Conservation (phyloP, 1,140 invertebrate species). For the Mylabris phalerata region DNA sequence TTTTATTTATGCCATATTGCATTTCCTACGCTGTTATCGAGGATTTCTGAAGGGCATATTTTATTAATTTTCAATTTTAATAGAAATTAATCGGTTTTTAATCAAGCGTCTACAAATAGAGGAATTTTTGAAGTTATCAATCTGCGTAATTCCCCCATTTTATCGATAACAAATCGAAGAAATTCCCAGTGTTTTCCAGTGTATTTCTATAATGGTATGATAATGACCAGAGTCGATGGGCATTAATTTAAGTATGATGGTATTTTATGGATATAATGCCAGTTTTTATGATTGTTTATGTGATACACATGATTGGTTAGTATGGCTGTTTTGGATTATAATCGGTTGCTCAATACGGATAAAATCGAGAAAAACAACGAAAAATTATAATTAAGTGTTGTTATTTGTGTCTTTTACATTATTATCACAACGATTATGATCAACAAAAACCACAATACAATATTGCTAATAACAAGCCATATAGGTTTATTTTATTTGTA, state of each 20-base stretch:
- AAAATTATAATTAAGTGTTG: too few relatives aligned
- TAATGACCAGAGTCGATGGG: slow-evolving; percentile 32
- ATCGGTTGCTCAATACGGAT: slow-evolving; percentile 1
- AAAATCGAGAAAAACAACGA: too few relatives aligned
- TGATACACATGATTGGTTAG: slow-evolving; percentile 43
- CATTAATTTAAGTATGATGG: slow-evolving; percentile 40
- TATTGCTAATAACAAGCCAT: too few relatives aligned
- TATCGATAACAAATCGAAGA: background rate
- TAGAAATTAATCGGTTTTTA: background rate
- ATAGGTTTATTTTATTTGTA: too few relatives aligned
- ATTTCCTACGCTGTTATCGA: slow-evolving; percentile 18
- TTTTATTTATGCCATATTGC: slow-evolving; percentile 22
- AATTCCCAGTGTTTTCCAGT: slow-evolving; percentile 9
- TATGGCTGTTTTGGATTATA: slow-evolving; percentile 31
- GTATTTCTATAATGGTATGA: slow-evolving; percentile 35
- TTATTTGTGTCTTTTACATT: too few relatives aligned
- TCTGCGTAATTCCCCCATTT: background rate
- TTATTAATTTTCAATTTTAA: background rate
- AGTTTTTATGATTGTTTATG: slow-evolving; percentile 43
- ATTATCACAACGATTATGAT: too few relatives aligned
- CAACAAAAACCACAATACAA: too few relatives aligned
- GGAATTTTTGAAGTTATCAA: background rate
- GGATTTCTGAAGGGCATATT: background rate
- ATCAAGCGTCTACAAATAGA: background rate
- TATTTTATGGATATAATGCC: slow-evolving; percentile 41